phyloP scores from a whole-genome alignment of 2,113 vertebrate species.

The Nothobranchius kuhntae region DNA sequence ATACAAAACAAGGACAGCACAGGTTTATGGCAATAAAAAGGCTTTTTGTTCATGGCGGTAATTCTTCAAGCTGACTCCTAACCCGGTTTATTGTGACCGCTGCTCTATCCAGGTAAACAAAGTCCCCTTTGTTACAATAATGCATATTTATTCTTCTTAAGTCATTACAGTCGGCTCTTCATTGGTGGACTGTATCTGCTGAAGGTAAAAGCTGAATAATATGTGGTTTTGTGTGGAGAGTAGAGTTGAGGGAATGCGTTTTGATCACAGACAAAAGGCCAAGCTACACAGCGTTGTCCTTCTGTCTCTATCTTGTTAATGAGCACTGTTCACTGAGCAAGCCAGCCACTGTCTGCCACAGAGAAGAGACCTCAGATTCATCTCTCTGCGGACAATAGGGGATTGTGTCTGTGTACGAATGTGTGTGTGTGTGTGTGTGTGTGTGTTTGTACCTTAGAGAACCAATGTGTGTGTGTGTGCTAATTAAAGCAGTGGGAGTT shows the following conservation, averaged over 20 bases:
- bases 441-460: slow-evolving; percentile 65
- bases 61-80: slow-evolving; percentile 68
- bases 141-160: slow-evolving; percentile 69
- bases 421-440: slow-evolving; percentile 24
- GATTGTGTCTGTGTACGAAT: slow-evolving; percentile 37
- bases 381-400: slow-evolving; percentile 80
- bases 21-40: slow-evolving; percentile 60
- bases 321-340: slow-evolving; percentile 71
- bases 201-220: slow-evolving; percentile 74
- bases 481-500: slow-evolving; percentile 78
- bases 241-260: slow-evolving; percentile 69
- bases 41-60: slow-evolving; percentile 65
- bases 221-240: slow-evolving; percentile 67
- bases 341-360: slow-evolving; percentile 73
- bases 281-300: slow-evolving; percentile 72
- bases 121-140: slow-evolving; percentile 66
- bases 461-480: slow-evolving; percentile 58
- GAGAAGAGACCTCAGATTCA: slow-evolving; percentile 80
- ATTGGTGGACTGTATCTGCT: slow-evolving; percentile 59
- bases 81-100: slow-evolving; percentile 65
- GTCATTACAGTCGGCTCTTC: slow-evolving; percentile 63
- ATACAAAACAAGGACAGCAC: slow-evolving; percentile 36
- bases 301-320: slow-evolving; percentile 79
- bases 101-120: slow-evolving; percentile 70
- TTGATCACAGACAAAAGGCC: slow-evolving; percentile 79